phyloP scores from a whole-genome alignment of 2,113 vertebrate genomes.

The Gobiocypris rarus region DNA sequence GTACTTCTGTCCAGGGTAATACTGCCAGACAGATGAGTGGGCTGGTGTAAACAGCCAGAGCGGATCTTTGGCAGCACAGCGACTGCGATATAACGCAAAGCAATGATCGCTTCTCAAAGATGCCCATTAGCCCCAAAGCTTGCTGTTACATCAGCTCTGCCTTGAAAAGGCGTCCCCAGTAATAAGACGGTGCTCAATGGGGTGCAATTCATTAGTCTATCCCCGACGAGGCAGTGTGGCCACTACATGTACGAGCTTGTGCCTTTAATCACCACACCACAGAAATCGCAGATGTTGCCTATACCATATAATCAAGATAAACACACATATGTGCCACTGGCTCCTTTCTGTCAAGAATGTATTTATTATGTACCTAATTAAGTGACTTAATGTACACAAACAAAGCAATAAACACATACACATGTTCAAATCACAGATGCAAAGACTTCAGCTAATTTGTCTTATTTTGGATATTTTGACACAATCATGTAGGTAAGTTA shows the following conservation, averaged over 20 bases:
- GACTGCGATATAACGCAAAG: constrained; percentile 30
- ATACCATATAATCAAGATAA: constrained; percentile 29
- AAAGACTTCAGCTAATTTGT: neutral
- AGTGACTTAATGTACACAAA: neutral
- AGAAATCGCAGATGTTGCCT: constrained; percentile 30
- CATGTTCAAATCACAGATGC: neutral
- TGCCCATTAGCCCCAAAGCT: constrained; percentile 42
- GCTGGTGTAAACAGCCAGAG: constrained; percentile 68
- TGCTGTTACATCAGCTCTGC: constrained; percentile 26
- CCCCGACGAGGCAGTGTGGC: constrained; percentile 18
- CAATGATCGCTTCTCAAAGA: constrained; percentile 38
- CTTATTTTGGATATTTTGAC: neutral
- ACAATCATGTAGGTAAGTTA: neutral
- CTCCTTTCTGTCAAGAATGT: neutral
- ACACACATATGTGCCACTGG: neutral
- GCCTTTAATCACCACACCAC: constrained; percentile 43
- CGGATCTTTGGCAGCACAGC: constrained; percentile 62
- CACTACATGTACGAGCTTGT: constrained; percentile 7
- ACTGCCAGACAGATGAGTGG: constrained; percentile 38
- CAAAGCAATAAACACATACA: neutral
- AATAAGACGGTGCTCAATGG: constrained; percentile 42
- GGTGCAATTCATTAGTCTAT: constrained; percentile 54
- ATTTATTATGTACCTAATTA: constrained; percentile 3
- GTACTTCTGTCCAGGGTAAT: constrained; percentile 71
- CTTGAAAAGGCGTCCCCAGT: constrained; percentile 41